Conservation (phyloP, 2,888 invertebrate genomes). For the Brenthis ino region DNA sequence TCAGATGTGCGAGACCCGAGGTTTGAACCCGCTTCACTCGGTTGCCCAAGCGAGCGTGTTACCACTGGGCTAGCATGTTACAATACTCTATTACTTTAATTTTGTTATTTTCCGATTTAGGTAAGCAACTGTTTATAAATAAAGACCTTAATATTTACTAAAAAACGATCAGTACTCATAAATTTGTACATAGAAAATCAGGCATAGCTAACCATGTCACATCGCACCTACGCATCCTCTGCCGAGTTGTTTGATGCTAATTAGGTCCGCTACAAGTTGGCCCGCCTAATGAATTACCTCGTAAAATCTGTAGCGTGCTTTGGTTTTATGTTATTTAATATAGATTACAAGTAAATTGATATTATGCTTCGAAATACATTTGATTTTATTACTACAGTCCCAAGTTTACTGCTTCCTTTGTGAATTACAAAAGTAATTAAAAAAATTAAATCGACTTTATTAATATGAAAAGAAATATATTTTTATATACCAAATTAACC, state of each 20-base stretch:
- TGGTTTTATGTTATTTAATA: constrained; percentile 42
- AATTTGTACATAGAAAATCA: constrained; percentile 51
- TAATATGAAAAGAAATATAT: no score
- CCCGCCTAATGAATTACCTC: constrained; percentile 67
- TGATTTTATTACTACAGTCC: constrained; percentile 20
- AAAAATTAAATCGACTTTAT: no score
- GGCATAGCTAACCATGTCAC: constrained; percentile 43
- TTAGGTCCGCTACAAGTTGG: constrained; percentile 62
- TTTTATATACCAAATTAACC: no score
- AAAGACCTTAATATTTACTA: constrained; percentile 11
- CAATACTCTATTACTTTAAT: no score
- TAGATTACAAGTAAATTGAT: constrained; percentile 42
- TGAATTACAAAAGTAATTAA: constrained; percentile 5
- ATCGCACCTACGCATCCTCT: constrained; percentile 55
- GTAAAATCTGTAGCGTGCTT: constrained; percentile 52
- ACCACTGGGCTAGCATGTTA: no score
- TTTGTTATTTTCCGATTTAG: no score
- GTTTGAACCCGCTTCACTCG: no score
- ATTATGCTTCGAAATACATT: constrained; percentile 32
- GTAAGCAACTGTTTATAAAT: neutral
- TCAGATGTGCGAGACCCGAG: no score
- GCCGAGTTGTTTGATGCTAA: constrained; percentile 58
- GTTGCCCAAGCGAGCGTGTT: no score
- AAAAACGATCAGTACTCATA: constrained; percentile 45
- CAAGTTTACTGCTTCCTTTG: constrained; percentile 11